phyloP scores from a whole-genome alignment of 2,797 vertebrate genomes.

The Naso thynnoides region DNA sequence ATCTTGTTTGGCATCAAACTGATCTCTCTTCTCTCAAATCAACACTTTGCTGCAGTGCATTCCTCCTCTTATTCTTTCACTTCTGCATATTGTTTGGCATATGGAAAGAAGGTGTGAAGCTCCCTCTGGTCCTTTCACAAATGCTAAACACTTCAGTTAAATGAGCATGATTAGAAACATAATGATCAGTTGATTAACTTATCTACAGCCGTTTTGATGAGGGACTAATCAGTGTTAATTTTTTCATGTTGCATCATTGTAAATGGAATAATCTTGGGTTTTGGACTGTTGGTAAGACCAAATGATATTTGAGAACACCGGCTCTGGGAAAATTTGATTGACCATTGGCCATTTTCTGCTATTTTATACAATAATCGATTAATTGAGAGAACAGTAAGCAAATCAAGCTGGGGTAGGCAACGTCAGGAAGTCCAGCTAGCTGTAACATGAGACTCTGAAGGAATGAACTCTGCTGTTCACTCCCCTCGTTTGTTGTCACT shows the following conservation, averaged over 20 bases:
- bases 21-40: slow-evolving; percentile 37
- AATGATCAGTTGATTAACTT: not conserved
- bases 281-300: not conserved
- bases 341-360: not conserved
- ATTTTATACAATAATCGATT: not conserved
- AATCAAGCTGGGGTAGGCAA: too few species aligned
- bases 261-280: not conserved
- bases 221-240: too few species aligned
- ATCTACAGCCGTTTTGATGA: not conserved
- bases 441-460: too few species aligned
- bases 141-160: not conserved
- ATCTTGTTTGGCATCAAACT: slow-evolving; percentile 66
- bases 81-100: not conserved
- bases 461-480: too few species aligned
- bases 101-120: not conserved
- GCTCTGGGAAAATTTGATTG: not conserved
- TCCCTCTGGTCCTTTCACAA: not conserved
- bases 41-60: slow-evolving; percentile 4
- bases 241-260: not conserved
- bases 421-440: too few species aligned
- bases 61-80: slow-evolving; percentile 14
- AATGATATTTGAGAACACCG: not conserved
- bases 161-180: not conserved
- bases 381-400: not conserved
- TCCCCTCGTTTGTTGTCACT: too few species aligned